Evolutionary conservation across 2,888 invertebrate genomes (phyloP), one percentile per base, ranked within the genome.

Genomic region (Hecatera dysodea): DNA sequence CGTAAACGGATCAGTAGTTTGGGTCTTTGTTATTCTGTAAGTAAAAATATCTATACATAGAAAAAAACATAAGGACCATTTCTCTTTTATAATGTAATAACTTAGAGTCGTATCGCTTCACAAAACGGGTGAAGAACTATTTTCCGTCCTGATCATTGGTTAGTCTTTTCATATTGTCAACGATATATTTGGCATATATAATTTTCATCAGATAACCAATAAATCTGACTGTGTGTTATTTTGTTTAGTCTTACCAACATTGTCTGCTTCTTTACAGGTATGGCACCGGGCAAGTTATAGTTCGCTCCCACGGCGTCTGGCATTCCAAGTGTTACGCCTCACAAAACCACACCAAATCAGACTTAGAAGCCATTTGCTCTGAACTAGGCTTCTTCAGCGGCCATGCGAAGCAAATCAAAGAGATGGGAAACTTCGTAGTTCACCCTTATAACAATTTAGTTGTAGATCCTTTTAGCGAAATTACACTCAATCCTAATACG

Each of bases 271-370:
- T 46, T 76, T 90, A 46, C 92, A 97, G 97, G 62, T 88, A 92
- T 17, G 96, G 97, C n/a, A 96, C 94, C 19, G 98, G 98, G 0
- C 97, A 97, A 93, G 96, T 98, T 0, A 94, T 97, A 62, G 93
- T 96, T 8, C 96, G 97, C 57, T 96, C 97, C 0, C 97, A 97
- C 77, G 98, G 98, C 19, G 93, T 97, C 12, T 98, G 98, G 97
- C 97, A 97, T 81, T 96, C 97, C 0, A 97, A 97, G 87, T 98
- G 98, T 86, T 97, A 97, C 81, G 90, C 96, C 19, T 95, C 95
- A 60, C 88, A 91, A 55, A 93, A 92, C 12, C 95, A 96, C 68
- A 96, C 97, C 1, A 96, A 95, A 57, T 88, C 92, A 0, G 95
- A 97, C 64, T 89, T 97, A 4, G 96, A 97, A 83, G 92, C 95